Conservation (phyloP, 2,113 vertebrate genomes). For the Semnornis frantzii region DNA sequence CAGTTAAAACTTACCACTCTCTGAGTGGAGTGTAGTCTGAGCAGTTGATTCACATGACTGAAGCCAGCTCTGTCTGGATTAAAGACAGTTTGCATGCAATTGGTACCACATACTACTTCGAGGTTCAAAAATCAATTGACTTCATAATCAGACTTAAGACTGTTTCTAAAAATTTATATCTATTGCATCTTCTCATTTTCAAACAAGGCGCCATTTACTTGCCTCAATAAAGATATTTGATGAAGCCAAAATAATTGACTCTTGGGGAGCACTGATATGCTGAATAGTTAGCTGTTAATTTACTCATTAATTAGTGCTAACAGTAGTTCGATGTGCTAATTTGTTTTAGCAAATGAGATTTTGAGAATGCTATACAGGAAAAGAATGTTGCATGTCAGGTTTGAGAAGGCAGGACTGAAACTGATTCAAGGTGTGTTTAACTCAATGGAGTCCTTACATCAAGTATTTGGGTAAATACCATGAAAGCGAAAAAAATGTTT, state of each 20-base stretch:
- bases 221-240: background rate
- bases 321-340: background rate
- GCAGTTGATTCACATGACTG: background rate
- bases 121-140: background rate
- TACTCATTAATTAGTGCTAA: background rate
- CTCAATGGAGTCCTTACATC: background rate
- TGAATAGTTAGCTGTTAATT: background rate
- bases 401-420: background rate
- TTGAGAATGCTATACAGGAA: background rate
- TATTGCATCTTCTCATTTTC: background rate
- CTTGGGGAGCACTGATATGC: background rate
- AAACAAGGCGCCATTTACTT: background rate
- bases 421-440: background rate
- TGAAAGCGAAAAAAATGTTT: background rate
- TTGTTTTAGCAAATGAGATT: background rate
- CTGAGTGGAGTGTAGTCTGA: constrained; percentile 23
- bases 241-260: background rate
- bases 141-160: background rate
- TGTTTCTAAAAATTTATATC: background rate
- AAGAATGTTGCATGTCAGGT: background rate
- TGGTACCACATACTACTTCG: constrained; percentile 8
- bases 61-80: background rate
- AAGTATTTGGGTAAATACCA: background rate
- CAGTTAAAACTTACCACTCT: background rate
- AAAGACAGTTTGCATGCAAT: background rate